Base-by-base conservation (phyloP, 2,797 vertebrate genomes). In the Poeciliopsis paucimaculata region DNA sequence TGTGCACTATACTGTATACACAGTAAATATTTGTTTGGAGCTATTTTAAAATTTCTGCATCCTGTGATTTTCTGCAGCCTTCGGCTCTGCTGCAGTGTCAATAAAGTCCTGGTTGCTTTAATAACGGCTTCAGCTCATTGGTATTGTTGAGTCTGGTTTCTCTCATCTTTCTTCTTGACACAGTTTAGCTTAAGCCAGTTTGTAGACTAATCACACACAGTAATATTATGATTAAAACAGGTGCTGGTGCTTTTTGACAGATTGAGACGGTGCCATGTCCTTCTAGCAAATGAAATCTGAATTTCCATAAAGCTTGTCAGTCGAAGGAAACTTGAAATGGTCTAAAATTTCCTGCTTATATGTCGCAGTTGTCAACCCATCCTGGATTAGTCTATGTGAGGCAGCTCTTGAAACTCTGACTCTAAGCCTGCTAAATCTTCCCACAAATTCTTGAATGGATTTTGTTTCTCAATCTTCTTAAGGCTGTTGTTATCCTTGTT, bases 401-500 rank as follows among this genome's bases (percentile, higher is more conserved):
- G 68, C 45, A n/a, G 13, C 39, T 43, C 66, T 70, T 70, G 39
- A 70, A 43, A 41, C 41, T 71, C 68, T 46, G 68, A n/a, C 41
- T 28, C 26, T 43, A 45, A 43, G 4, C n/a, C 26, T 71, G 45
- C 26, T 46, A 28, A 71, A 71, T 71, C 68, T 46, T 46, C 68
- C 41, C n/a, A 71, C 12, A 71, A 28, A 28, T 9, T n/a, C 43
- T 46, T 46, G 41, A 71, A 46, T 46, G 13, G 41, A 23, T 43
- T 71, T 71, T n/a, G 68, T 43, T 71, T 71, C 26, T n/a, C 68
- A 46, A 71, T 71, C 68, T 26, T 71, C 68, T 71, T 71, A 71
- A 71, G 26, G 41, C 68, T 71, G 68, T 70, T 68, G 68, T 46
- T 70, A 70, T 70, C 66, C 66, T 70, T 70, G 68, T 28, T 16